A percentile compares a stretch with the other conserved stretches of the same genome.
phyloP scores from a whole-genome alignment of 2,797 vertebrate species.

The Euthynnus affinis region DNA sequence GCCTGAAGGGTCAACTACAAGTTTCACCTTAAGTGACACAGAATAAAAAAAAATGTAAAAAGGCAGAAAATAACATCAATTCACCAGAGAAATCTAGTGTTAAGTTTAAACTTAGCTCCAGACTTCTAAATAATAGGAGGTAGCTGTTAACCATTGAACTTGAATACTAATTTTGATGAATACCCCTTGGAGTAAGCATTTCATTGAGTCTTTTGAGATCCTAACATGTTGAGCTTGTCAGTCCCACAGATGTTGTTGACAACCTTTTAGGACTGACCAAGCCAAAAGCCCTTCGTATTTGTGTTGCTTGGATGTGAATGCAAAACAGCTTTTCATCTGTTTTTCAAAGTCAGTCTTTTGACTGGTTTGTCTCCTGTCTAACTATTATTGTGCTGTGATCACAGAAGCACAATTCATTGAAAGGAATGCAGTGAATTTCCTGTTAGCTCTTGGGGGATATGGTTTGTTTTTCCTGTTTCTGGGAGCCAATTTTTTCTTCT shows the following conservation, averaged over 20 bases:
- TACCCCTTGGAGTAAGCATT: conserved; percentile 51
- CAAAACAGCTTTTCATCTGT: conserved; percentile 72
- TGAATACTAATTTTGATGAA: conserved; percentile 70
- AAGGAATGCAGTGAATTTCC: conserved; percentile 89
- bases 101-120: conserved; percentile 69
- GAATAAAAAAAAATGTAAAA: conserved; percentile 41
- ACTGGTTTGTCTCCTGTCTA: conserved; percentile 75
- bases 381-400: conserved; percentile 82
- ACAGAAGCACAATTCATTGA: conserved; percentile 80
- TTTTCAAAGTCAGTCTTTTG: conserved; percentile 70
- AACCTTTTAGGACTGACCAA: conserved; percentile 44
- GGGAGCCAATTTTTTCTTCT: conserved; percentile 77
- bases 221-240: conserved; percentile 36
- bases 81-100: conserved; percentile 68
- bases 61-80: conserved; percentile 51
- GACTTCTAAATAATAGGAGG: conserved; percentile 81
- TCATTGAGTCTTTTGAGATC: conserved; percentile 51
- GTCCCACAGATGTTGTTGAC: conserved; percentile 37
- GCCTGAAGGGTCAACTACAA: conserved; percentile 47
- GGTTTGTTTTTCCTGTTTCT: conserved; percentile 90
- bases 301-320: conserved; percentile 51
- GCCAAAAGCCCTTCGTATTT: conserved; percentile 43
- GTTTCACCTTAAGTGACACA: conserved; percentile 55
- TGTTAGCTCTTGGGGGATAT: conserved; percentile 89
- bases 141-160: conserved; percentile 82